Percentiles rank a stretch among this genome's conserved stretches.
These are phyloP conservation scores for Epicampocera succincta DNA, from an alignment of 2,888 invertebrate genomes.

Conservation along the genomic window DNA sequence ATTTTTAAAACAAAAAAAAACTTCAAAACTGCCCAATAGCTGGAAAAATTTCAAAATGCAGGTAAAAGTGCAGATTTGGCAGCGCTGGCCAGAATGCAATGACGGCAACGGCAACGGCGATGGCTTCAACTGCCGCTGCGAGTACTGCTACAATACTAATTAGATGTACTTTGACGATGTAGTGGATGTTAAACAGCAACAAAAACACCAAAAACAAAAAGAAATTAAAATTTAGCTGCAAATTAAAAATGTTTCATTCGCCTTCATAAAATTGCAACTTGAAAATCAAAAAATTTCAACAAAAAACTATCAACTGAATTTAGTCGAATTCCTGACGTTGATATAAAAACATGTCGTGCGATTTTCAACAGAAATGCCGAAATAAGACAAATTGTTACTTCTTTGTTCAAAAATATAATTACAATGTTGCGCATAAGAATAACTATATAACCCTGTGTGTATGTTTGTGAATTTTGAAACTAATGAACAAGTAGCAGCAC, in stretches of 20 bases:
- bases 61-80: no score
- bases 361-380: slow-evolving; percentile 20
- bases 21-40: no score
- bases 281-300: slow-evolving; percentile 49
- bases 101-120: neutral
- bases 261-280: slow-evolving; percentile 59
- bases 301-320: slow-evolving; percentile 38
- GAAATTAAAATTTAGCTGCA: slow-evolving; percentile 39
- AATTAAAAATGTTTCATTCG: slow-evolving; percentile 50
- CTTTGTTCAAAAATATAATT: slow-evolving; percentile 4
- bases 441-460: neutral
- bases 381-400: slow-evolving; percentile 14
- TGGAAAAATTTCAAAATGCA: no score
- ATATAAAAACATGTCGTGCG: slow-evolving; percentile 53
- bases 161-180: slow-evolving; percentile 26
- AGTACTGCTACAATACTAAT: slow-evolving; percentile 25
- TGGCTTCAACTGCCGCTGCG: neutral
- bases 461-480: slow-evolving; percentile 9
- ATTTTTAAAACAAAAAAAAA: no score
- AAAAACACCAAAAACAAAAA: slow-evolving; percentile 38
- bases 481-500: slow-evolving; percentile 10
- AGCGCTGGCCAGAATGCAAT: slow-evolving; percentile 16
- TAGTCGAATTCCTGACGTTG: slow-evolving; percentile 54
- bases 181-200: slow-evolving; percentile 38
- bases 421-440: slow-evolving; percentile 35